Evolutionary conservation across 2,888 invertebrate species (phyloP).

Genomic region (Lampropteryx suffumata): DNA sequence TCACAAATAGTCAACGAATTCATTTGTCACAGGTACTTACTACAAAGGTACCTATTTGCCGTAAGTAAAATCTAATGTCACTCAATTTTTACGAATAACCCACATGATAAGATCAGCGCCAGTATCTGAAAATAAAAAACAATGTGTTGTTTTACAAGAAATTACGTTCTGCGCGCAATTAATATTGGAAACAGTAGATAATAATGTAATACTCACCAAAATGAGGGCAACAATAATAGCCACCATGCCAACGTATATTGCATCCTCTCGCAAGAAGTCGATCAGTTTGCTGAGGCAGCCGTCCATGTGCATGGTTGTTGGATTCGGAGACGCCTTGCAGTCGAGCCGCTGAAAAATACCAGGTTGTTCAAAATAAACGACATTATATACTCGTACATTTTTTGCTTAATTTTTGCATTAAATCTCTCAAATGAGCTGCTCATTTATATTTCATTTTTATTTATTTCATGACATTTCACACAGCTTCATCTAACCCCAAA

Average conservation of each 20-base stretch:
- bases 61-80: constrained; percentile 51
- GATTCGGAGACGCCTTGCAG: constrained; percentile 82
- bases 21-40: constrained; percentile 26
- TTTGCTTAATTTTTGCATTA: too few species aligned
- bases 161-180: too few species aligned
- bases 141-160: too few species aligned
- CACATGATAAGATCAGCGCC: constrained; percentile 92
- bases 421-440: too few species aligned
- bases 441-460: too few species aligned
- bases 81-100: constrained; percentile 93
- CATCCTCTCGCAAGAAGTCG: constrained; percentile 89
- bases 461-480: too few species aligned
- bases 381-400: too few species aligned
- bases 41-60: too few species aligned
- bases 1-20: constrained; percentile 27
- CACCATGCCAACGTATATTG: constrained; percentile 90
- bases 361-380: neutral
- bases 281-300: constrained; percentile 90
- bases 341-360: constrained; percentile 71
- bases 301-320: constrained; percentile 85
- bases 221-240: constrained; percentile 92
- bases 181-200: too few species aligned
- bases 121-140: constrained; percentile 84
- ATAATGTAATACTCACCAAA: constrained; percentile 84
- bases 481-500: too few species aligned